Evolutionary conservation across 2,888 invertebrate species (phyloP).

Genomic region (Agelastica alni): DNA sequence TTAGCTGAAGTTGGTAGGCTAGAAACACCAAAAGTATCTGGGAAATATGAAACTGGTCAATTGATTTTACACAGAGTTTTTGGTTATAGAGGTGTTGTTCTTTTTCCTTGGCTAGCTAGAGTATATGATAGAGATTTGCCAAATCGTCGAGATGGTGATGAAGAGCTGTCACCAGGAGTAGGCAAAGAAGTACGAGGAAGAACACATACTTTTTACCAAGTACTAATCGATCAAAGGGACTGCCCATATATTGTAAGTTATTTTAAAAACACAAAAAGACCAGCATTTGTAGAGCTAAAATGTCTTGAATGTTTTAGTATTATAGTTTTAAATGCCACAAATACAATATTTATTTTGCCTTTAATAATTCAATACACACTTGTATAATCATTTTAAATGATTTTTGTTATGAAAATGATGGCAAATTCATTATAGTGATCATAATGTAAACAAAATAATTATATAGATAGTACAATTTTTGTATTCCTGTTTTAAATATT

Average conservation of each 20-base stretch:
- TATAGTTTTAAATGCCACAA: too few relatives aligned
- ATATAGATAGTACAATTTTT: too few relatives aligned
- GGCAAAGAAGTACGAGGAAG: constrained; percentile 88
- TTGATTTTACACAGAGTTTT: constrained; percentile 95
- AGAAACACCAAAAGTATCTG: constrained; percentile 81
- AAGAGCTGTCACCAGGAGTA: constrained; percentile 57
- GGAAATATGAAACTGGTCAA: constrained; percentile 95
- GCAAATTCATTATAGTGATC: too few relatives aligned
- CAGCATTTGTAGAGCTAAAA: too few relatives aligned
- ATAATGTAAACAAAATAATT: too few relatives aligned
- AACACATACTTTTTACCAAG: constrained; percentile 96
- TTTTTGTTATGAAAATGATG: too few relatives aligned
- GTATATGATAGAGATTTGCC: constrained; percentile 92
- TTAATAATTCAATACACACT: too few relatives aligned
- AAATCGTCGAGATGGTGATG: constrained; percentile 50
- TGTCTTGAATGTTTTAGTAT: too few relatives aligned
- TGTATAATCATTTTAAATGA: too few relatives aligned
- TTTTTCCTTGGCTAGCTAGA: constrained; percentile 96
- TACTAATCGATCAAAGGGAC: constrained; percentile 94
- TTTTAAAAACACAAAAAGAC: too few relatives aligned
- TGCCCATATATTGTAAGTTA: constrained; percentile 91
- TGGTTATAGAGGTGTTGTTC: constrained; percentile 94
- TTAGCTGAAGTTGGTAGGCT: constrained; percentile 93
- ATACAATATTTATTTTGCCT: too few relatives aligned
- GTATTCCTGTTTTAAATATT: too few relatives aligned